Base-by-base conservation (phyloP, 2,888 invertebrate genomes). In the Oxycera nigricornis region DNA sequence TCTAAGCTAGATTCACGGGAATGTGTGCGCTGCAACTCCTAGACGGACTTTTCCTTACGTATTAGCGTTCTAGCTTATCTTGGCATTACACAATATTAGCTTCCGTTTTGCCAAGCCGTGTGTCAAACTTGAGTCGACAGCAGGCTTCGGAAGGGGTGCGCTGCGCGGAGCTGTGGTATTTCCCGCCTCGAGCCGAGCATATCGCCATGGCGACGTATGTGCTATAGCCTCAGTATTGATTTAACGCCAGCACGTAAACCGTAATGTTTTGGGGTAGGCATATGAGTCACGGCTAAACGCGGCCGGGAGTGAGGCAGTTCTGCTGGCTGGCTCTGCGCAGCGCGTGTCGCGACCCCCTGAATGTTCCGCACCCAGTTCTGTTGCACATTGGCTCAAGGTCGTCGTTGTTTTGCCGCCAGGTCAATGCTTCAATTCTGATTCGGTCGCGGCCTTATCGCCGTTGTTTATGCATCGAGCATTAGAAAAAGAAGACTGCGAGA, bases 391-490 rank as follows among this genome's bases (percentile, higher is more conserved):
- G 11, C 39, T 39, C 65, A 65, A 65, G 65, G 65, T 65, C 65
- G 26, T 31, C 22, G 17, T 41, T 65, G 65, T 65, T 65, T 65
- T 65, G 65, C 24, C 41, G 24, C 4, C 65, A 20, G 65, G 65
- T 65, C 39, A 65, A 41, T 65, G 65, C 39, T 55, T 55, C 24
- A 55, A n/a, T 65, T 65, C 41, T 39, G 65, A 65, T 41, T 41
- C 35, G 35, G 30, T 41, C 55, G 39, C 41, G 41, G 39, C 2
- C 65, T 39, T 22, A 22, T 41, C 41, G 4, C 4, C 2, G 14
- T 7, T 62, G 35, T 35, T 22, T 62, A 62, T 39, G 22, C 41
- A 41, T n/a, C 20, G 17, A 46, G 17, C 17, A n/a, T 50, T 50
- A 50, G 14, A 11, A 3, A 55, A n/a, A 50, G 50, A 59, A 30